Evolutionary conservation across 2,888 invertebrate genomes (phyloP).

Genomic region (Galeruca laticollis): DNA sequence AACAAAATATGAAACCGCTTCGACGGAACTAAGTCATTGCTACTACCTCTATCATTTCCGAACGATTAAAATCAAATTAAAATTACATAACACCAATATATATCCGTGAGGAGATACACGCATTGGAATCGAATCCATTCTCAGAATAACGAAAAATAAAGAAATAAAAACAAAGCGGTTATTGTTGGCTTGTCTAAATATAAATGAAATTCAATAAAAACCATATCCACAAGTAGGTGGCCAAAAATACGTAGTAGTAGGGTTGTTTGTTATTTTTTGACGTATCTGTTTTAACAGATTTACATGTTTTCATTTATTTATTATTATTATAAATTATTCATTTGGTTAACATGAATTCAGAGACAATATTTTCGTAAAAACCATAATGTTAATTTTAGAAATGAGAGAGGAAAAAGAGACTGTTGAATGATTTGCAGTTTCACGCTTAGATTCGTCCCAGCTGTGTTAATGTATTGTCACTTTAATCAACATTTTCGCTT

Average conservation of each 20-base stretch:
- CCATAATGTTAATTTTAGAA: too few species aligned
- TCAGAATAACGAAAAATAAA: not conserved
- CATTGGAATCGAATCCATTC: not conserved
- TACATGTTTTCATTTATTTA: not conserved
- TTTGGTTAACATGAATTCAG: not conserved
- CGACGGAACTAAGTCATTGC: too few species aligned
- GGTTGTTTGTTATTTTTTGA: not conserved
- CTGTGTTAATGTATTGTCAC: too few species aligned
- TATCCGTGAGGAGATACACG: not conserved
- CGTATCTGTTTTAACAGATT: not conserved
- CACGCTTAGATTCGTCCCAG: too few species aligned
- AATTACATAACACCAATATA: not conserved
- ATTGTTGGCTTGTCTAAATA: conserved; percentile 4
- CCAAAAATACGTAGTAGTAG: not conserved
- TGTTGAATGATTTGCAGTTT: too few species aligned
- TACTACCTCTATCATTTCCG: not conserved
- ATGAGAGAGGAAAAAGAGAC: too few species aligned
- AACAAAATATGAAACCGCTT: too few species aligned
- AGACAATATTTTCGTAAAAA: too few species aligned
- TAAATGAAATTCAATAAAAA: not conserved
- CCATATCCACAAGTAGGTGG: not conserved
- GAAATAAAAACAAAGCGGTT: not conserved
- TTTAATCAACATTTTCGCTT: too few species aligned
- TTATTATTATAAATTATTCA: not conserved
- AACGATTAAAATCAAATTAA: not conserved